Base-by-base conservation (phyloP, 2,113 vertebrate species). In the Vulpes lagopus region DNA sequence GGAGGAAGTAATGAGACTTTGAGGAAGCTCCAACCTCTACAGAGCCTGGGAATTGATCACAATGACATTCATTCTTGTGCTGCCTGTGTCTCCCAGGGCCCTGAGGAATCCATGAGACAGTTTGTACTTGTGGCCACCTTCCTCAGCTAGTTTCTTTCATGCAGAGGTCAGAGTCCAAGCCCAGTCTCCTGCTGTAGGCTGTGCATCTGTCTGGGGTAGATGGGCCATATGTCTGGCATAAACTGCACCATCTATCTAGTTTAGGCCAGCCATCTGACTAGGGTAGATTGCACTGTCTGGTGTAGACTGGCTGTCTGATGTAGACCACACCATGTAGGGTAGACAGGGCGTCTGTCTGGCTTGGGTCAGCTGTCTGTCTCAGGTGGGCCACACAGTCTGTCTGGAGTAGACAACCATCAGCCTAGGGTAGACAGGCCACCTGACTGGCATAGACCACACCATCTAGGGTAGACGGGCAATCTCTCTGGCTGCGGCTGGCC, bases 61-160 rank as follows among this genome's bases (percentile, higher is more conserved):
- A 49, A 11, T 65, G 43, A 93, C 9, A 3, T 60, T 35, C 2
- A 2, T 76, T 32, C 25, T 5, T 3, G 12, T 16, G 32, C 43
- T 3, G 7, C 49, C 60, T 30, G 0, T 30, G 0, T 85, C 32
- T 79, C 60, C 81, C 12, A 12, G 30, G 22, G 19, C 35, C 88
- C 55, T 53, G 15, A 22, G 65, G 60, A 60, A 71, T 69, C 43
- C 69, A 22, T 32, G 62, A 62, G 51, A 19, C 6, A n/a, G 55
- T 22, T 7, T 11, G 60, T 5, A 2, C 3, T 2, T 32, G 3
- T 8, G 53, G 38, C 62, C 3, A 3, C 0, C 17, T 81, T 67
- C 19, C 27, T 20, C 27, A 3, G 51, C 23, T 67, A 51, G 16
- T 23, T 38, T 23, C 69, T 71, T 87, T 53, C 30, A 30, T 30